Evolutionary conservation across 2,113 vertebrate species (phyloP), one percentile per base, ranked within the genome.

Genomic region (Condylura cristata): DNA sequence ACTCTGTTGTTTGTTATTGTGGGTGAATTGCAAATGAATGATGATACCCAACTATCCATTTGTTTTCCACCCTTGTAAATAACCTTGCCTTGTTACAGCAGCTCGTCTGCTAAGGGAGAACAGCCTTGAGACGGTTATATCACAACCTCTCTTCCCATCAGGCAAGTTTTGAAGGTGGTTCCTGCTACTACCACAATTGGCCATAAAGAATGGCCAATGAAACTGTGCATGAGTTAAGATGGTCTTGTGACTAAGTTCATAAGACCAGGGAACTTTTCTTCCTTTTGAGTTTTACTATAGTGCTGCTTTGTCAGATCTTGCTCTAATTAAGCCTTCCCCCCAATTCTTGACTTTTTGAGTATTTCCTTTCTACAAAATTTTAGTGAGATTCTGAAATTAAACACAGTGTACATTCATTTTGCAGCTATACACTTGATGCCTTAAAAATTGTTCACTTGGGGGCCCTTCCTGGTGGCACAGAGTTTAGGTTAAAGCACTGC

Each of bases 11-110:
- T 61, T 60, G 58, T 66, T 66, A 75, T 24, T 48, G 2, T 24
- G 48, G 37, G 2, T 51, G 18, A 87, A 48, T 70, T 8, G 72
- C 6, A 18, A 63, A 28, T 39, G 26, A 17, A 56, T 65, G 34
- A 7, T 61, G 63, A 84, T 3, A 16, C 0, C 48, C 18, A 37
- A 9, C 13, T 32, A 32, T 3, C 16, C 6, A 44, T 44, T 51
- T 46, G 5, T 8, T 44, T 18, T 17, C 44, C 1, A 12, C 8
- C 63, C 60, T 53, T 53, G 28, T 22, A 28, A 34, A 79, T n/a
- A 68, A 11, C 1, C 3, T 82, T 8, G 8, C 1, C 5, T 14
- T 58, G 0, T 16, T 14, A 22, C 5, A 39, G 0, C n/a, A 8
- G 9, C 61, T 63, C 11, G 24, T 76, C 5, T 44, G 10, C 39